These are phyloP conservation scores for Bilobella aurantiaca DNA, from an alignment of 1,140 invertebrate genomes.

Conservation along the genomic window DNA sequence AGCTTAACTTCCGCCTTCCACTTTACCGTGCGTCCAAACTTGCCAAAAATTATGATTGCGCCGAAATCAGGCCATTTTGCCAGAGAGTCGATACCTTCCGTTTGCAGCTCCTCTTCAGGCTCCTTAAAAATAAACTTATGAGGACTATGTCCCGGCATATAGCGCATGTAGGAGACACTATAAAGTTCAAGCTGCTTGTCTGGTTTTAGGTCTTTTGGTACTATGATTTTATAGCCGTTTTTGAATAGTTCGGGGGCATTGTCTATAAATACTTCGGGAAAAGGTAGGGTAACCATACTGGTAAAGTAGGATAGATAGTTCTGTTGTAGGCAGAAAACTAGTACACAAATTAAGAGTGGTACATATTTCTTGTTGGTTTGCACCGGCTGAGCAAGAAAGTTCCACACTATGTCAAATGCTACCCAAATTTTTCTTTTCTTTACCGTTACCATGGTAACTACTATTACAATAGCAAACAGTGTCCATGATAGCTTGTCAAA, in stretches of 20 bases:
- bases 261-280: background rate
- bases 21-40: background rate
- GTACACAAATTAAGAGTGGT: background rate
- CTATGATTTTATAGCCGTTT: background rate
- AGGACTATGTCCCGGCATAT: too few species aligned
- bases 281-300: background rate
- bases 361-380: background rate
- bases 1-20: background rate
- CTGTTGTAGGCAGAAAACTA: background rate
- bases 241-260: background rate
- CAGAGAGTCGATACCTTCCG: background rate
- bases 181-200: background rate
- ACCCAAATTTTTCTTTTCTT: background rate
- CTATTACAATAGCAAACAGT: background rate
- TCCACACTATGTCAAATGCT: background rate
- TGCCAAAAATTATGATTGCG: background rate
- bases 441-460: background rate
- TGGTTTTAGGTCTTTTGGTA: background rate
- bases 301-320: background rate
- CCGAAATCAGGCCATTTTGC: background rate
- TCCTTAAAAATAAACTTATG: background rate
- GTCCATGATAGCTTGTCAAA: background rate
- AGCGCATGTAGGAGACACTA: background rate
- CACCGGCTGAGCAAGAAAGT: background rate
- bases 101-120: background rate